phyloP scores from a whole-genome alignment of 2,113 vertebrate species.

The Bos indicus region DNA sequence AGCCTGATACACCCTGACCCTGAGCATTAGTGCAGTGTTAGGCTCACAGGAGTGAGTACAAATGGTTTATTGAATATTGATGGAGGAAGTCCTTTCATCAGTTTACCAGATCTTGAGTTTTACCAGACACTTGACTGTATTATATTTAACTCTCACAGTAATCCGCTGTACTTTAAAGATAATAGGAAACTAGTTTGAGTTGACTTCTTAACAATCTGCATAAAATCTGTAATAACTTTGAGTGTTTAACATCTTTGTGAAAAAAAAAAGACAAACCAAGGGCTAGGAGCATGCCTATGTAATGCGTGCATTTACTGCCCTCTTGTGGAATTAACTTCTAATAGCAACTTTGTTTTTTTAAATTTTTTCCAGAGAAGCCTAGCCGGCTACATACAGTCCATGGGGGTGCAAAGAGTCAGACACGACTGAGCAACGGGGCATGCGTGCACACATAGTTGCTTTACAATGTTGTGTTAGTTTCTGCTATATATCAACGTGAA shows the following conservation, averaged over 20 bases:
- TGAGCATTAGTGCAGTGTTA: neutral
- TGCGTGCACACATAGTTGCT: neutral
- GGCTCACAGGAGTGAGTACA: neutral
- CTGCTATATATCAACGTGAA: neutral
- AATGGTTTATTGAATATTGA: neutral
- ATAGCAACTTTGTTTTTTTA: neutral
- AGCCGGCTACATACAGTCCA: neutral
- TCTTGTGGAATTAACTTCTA: neutral
- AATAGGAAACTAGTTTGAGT: neutral
- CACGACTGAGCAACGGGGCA: neutral
- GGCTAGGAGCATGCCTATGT: fast-evolving
- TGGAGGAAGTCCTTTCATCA: neutral
- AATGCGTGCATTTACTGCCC: constrained; percentile 1
- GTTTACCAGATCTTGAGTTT: neutral
- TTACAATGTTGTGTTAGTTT: neutral
- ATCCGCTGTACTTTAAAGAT: neutral
- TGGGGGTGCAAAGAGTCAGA: neutral
- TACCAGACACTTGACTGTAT: neutral
- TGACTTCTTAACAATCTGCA: neutral
- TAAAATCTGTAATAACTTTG: neutral
- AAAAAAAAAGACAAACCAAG: neutral
- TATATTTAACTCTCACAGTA: neutral
- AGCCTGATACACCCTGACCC: neutral
- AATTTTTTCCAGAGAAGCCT: neutral
- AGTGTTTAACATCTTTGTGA: neutral